Percentiles rank a stretch among this genome's conserved stretches.
Conservation (phyloP, 2,113 vertebrate genomes). For the Labeo catla region DNA sequence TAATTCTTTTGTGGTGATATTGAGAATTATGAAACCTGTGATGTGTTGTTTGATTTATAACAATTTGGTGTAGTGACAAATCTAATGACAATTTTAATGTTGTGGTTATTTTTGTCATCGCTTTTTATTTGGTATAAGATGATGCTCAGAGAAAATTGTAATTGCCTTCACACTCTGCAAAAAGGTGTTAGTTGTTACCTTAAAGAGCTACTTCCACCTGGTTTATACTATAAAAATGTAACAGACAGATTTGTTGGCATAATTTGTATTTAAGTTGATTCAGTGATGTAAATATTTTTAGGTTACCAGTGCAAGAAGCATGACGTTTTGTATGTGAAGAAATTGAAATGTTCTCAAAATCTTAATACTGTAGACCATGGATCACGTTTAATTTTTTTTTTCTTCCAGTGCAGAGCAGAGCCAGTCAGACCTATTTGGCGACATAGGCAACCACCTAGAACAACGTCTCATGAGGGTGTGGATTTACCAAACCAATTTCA, state of each 20-base stretch:
- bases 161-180: too few relatives aligned
- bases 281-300: not conserved
- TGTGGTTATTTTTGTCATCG: too few relatives aligned
- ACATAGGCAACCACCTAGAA: not conserved
- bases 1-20: too few relatives aligned
- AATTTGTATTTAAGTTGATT: not conserved
- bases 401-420: not conserved
- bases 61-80: too few relatives aligned
- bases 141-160: too few relatives aligned
- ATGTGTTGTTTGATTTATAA: too few relatives aligned
- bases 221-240: not conserved
- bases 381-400: not conserved
- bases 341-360: not conserved
- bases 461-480: not conserved
- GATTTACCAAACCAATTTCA: conserved; percentile 8
- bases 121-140: too few relatives aligned
- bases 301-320: not conserved
- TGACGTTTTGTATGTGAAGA: not conserved
- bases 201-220: too few relatives aligned
- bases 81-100: too few relatives aligned
- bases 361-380: not conserved
- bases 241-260: not conserved
- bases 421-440: not conserved
- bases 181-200: too few relatives aligned
- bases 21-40: too few relatives aligned